Evolutionary conservation across 2,888 invertebrate species (phyloP).

Genomic region (Synergus laeviventris): DNA sequence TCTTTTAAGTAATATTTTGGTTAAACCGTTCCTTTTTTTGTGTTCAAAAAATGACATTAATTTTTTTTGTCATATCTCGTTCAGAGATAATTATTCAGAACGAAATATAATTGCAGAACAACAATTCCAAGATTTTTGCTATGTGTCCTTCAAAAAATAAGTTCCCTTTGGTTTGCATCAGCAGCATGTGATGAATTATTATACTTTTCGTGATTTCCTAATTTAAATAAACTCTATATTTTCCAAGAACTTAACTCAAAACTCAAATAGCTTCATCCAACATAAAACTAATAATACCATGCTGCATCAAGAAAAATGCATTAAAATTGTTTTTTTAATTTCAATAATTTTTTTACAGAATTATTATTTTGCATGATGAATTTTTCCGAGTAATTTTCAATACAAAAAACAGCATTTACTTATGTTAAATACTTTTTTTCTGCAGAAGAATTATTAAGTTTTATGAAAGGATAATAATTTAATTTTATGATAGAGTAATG

Average conservation of each 20-base stretch:
- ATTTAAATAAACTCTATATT: too few species aligned
- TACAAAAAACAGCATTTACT: background rate
- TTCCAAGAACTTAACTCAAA: too few species aligned
- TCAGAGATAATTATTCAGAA: background rate
- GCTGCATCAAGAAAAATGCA: background rate
- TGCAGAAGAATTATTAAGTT: too few species aligned
- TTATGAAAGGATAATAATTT: background rate
- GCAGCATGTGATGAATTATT: too few species aligned
- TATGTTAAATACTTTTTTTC: background rate
- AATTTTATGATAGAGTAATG: background rate
- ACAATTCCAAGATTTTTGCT: background rate
- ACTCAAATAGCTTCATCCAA: background rate
- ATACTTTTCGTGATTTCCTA: too few species aligned
- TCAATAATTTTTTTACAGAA: background rate
- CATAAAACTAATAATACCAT: background rate
- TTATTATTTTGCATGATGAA: background rate
- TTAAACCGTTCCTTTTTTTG: too few species aligned
- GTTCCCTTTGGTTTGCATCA: slow-evolving; percentile 10
- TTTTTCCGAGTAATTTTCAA: background rate
- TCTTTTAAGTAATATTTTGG: too few species aligned
- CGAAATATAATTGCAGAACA: background rate
- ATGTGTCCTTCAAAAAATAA: slow-evolving; percentile 26
- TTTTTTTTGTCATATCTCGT: background rate
- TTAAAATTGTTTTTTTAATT: background rate
- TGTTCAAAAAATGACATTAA: background rate